Evolutionary conservation across 2,797 vertebrate genomes (phyloP), one percentile per base, ranked within the genome.

Genomic region (Siniperca scherzeri): DNA sequence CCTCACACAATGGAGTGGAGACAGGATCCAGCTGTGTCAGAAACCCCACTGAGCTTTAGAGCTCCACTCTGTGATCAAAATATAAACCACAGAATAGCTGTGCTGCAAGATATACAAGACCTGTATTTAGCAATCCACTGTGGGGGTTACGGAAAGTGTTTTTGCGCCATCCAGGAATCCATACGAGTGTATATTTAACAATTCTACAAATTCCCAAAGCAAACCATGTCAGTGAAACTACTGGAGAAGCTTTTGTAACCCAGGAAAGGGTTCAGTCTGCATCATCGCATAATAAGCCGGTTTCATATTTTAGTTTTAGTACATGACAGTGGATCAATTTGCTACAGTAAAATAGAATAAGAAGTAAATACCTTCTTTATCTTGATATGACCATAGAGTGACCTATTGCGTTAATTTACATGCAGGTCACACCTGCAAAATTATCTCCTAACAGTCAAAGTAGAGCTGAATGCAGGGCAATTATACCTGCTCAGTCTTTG

Each of bases 1-100:
- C 76, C 36, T 83, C 66, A 55, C 48, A 70, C 46, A 72, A 27
- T 52, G 40, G 40, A 80, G 67, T 64, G 74, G 59, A 88, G 86
- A 91, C 67, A 21, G 42, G 40, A 87, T 84, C 84, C 84, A 88
- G 85, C 87, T 82, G 85, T 84, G 74, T 78, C 25, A 69, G 78
- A 74, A 50, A 80, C 44, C 62, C 82, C 50, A 27, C 60, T 73
- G 40, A 7, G 30, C 71, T 70, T 52, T 36, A 71, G 78, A 82
- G 71, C 52, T 53, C 5, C 73, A 77, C 67, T 82, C 44, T 84
- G 64, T 55, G 66, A 85, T 76, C 70, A 82, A 72, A 88, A 76
- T 69, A 75, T 42, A 57, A 83, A 84, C 46, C 75, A 56, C 68
- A 27, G 52, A 74, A 56, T 33, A 60, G 60, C 57, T 74, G 74